Percentiles rank a stretch among this genome's conserved stretches.
Conservation (phyloP, 2,113 vertebrate species). For the Pedionomus torquatus region DNA sequence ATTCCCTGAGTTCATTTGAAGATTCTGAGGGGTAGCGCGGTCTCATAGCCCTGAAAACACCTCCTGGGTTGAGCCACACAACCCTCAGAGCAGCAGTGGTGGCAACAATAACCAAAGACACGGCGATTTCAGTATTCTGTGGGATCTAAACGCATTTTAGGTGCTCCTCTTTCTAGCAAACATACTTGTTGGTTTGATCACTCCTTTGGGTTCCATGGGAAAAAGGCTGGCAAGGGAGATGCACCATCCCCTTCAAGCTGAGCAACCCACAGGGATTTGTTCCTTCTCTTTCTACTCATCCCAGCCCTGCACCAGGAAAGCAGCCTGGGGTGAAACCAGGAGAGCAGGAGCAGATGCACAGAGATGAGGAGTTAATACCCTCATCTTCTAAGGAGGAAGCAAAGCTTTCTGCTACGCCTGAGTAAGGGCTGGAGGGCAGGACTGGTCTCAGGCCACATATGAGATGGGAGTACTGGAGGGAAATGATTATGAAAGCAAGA, state of each 20-base stretch:
- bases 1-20: background rate
- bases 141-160: background rate
- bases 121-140: background rate
- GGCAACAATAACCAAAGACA: background rate
- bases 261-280: background rate
- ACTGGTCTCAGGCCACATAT: background rate
- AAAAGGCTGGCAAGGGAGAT: background rate
- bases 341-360: background rate
- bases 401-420: background rate
- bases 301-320: background rate
- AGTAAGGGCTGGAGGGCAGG: background rate
- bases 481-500: background rate
- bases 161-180: background rate
- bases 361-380: background rate
- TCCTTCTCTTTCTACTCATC: background rate
- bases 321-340: background rate
- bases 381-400: background rate
- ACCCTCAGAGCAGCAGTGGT: background rate
- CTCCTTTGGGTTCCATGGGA: background rate
- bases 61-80: background rate
- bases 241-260: background rate
- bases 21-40: background rate
- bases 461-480: background rate
- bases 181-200: background rate
- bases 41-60: background rate